A percentile compares a stretch with the other conserved stretches of the same genome.
Evolutionary conservation across 2,888 invertebrate genomes (phyloP).

Genomic region (Stenoptilia bipunctidactyla): DNA sequence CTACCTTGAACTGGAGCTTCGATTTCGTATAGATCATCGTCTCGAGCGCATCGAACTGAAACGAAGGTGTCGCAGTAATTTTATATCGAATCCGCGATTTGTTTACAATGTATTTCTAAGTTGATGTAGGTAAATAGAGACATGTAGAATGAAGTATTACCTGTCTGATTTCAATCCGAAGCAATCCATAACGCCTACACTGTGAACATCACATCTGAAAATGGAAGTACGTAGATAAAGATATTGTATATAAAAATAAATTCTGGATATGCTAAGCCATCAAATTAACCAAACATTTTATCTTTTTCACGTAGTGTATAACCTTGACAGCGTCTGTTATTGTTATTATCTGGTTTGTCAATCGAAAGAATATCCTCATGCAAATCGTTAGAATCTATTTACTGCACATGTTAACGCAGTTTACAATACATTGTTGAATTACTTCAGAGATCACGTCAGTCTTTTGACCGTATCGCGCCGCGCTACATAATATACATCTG

Average conservation of each 20-base stretch:
- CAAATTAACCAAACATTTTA: too few relatives aligned
- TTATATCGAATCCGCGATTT: slow-evolving; percentile 38
- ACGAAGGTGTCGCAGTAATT: slow-evolving; percentile 53
- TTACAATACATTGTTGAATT: not conserved
- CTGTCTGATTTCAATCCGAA: too few relatives aligned
- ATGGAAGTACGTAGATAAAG: too few relatives aligned
- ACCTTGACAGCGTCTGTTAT: not conserved
- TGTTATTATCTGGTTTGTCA: slow-evolving; percentile 6
- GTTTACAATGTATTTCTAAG: slow-evolving; percentile 37
- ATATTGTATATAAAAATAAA: too few relatives aligned
- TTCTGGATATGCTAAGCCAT: too few relatives aligned
- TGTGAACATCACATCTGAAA: too few relatives aligned
- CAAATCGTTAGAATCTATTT: slow-evolving; percentile 25
- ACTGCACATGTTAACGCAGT: slow-evolving; percentile 24
- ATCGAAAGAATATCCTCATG: slow-evolving; percentile 17
- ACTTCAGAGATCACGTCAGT: not conserved
- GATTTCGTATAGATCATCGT: slow-evolving; percentile 50
- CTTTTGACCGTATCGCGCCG: not conserved
- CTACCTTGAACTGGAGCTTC: slow-evolving; percentile 55
- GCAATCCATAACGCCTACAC: not conserved
- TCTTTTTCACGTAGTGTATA: too few relatives aligned
- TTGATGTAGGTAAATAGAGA: too few relatives aligned
- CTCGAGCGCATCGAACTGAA: slow-evolving; percentile 53
- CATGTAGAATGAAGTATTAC: too few relatives aligned
- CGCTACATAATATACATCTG: not conserved